These are phyloP conservation scores for Struthio camelus DNA, from an alignment of 2,113 vertebrate genomes.

Conservation along the genomic window DNA sequence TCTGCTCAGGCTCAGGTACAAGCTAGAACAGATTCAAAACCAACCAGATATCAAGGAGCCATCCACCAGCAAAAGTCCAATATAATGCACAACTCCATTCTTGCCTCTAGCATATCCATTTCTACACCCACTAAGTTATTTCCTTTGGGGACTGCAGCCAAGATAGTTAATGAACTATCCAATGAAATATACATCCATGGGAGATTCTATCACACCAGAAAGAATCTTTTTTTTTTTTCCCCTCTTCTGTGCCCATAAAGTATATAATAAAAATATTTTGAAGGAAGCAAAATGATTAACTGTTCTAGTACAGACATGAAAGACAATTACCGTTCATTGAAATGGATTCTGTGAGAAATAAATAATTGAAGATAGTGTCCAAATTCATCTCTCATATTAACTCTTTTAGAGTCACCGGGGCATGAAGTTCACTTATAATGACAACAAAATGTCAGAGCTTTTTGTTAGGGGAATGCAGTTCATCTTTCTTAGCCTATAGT, in stretches of 20 bases:
- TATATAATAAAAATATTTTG: neutral
- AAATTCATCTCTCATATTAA: neutral
- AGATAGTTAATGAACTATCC: no score
- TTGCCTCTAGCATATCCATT: neutral
- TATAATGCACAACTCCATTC: neutral
- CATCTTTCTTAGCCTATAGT: neutral
- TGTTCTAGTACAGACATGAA: neutral
- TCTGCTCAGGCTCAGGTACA: neutral
- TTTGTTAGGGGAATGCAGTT: neutral
- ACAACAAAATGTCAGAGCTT: neutral
- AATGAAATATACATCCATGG: no score
- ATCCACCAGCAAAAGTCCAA: no score
- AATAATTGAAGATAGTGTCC: neutral
- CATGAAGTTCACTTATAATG: neutral
- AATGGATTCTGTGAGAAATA: neutral
- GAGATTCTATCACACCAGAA: neutral
- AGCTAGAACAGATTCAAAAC: neutral
- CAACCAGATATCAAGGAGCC: neutral
- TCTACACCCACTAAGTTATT: neutral
- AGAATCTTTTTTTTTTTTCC: neutral
- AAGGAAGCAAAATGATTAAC: neutral
- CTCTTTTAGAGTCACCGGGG: neutral
- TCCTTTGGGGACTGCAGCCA: no score
- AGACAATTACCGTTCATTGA: neutral
- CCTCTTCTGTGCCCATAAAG: no score